Evolutionary conservation across 2,797 vertebrate genomes (phyloP), one percentile per base, ranked within the genome.

Genomic region (Malacoraja senta): DNA sequence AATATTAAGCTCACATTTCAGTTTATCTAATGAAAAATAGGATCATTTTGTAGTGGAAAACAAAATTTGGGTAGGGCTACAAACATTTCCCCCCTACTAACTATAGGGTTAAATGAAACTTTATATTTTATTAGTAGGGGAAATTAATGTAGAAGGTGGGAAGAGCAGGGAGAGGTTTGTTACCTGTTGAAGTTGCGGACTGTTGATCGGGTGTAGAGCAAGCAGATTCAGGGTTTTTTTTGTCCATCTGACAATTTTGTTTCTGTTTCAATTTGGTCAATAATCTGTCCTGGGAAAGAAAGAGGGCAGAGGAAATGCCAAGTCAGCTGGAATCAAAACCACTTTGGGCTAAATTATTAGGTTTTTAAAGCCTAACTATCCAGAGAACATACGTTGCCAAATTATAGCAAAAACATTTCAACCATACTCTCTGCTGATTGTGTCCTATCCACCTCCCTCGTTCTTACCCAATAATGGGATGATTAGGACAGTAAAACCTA

Each of bases 181-280:
- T 92, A 92, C 90, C 90, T 92, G 90, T 92, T 92, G 90, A 21
- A 76, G 71, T 74, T 44, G 71, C 26, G 26, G 10, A 44, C 24
- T 92, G 58, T 26, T 74, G 12, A 32, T 9, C 71, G 38, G n/a
- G 90, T 92, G 90, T 38, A 72, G 35, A 76, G 90, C 90, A 92
- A 53, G 90, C 71, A 74, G 71, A 76, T 38, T 29, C 35, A 6
- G 71, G 0, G 21, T 91, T 92, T 76, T 76, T 65, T 92, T 92
- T 92, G 71, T 76, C 90, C 90, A 76, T 92, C 90, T 92, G 90
- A 71, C 38, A 44, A 92, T 74, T 92, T 58, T 71, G 72, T 72
- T 74, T 76, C 90, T 76, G 71, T 92, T 71, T 92, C 90, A 74
- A 92, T 53, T 92, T 72, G 90, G 72, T 72, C 1, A 74, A 24